Conservation (phyloP, 2,113 vertebrate genomes). For the Fulmarus glacialis region DNA sequence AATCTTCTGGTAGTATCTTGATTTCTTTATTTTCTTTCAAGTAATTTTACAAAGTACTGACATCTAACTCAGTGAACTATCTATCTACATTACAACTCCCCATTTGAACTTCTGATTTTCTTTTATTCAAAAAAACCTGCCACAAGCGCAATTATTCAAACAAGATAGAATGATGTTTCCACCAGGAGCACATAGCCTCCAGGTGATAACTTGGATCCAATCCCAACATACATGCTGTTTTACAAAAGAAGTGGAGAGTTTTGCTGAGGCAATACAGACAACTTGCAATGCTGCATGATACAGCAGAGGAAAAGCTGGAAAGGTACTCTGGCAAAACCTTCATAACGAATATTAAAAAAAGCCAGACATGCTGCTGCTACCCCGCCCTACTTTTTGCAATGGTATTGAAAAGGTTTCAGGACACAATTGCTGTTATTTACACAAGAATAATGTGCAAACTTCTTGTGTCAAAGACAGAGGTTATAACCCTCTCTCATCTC, state of each 20-base stretch:
- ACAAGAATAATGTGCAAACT: not conserved
- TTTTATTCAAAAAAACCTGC: not conserved
- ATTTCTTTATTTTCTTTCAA: slow-evolving; percentile 11
- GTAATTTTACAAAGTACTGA: not conserved
- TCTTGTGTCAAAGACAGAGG: not conserved
- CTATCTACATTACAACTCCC: not conserved
- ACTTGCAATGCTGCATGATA: not conserved
- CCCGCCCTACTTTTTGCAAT: not conserved
- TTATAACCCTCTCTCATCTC: not conserved
- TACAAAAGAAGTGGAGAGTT: not conserved
- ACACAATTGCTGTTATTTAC: not conserved
- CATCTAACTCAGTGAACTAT: not conserved
- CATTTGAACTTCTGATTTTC: not conserved
- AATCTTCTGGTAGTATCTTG: not conserved
- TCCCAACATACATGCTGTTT: not conserved
- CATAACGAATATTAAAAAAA: not conserved
- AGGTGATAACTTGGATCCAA: not conserved
- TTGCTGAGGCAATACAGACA: not conserved
- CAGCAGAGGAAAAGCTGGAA: not conserved
- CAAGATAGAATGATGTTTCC: not conserved
- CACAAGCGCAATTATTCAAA: not conserved
- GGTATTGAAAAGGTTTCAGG: not conserved
- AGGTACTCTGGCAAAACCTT: not conserved
- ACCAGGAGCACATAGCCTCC: not conserved
- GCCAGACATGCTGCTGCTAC: not conserved